Percentiles rank a stretch among this genome's conserved stretches.
Conservation (phyloP, 1,140 invertebrate genomes). For the Ceratina calcarata region DNA sequence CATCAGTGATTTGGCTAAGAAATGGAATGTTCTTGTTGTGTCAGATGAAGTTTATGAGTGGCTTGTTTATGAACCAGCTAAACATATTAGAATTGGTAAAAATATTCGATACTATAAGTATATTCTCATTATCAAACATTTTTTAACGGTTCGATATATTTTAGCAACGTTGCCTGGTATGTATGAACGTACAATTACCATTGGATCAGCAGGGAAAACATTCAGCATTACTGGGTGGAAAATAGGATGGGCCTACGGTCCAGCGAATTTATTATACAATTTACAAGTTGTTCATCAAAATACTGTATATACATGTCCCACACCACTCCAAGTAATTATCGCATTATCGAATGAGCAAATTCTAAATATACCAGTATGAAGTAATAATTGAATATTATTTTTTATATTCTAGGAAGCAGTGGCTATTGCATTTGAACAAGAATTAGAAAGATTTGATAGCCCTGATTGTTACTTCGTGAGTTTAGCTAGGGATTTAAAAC, state of each 20-base stretch:
- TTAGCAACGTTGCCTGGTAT: slow-evolving; percentile 95
- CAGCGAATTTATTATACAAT: slow-evolving; percentile 88
- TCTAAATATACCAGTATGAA: not conserved
- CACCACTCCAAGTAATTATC: slow-evolving; percentile 86
- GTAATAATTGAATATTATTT: slow-evolving; percentile 30
- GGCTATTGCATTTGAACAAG: slow-evolving; percentile 93
- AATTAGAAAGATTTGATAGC: slow-evolving; percentile 86
- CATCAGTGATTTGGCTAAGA: slow-evolving; percentile 94
- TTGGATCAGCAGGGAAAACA: slow-evolving; percentile 98
- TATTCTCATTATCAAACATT: slow-evolving; percentile 14
- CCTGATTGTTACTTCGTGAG: slow-evolving; percentile 93
- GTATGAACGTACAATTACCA: slow-evolving; percentile 98
- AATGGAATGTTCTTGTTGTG: slow-evolving; percentile 94
- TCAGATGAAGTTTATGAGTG: slow-evolving; percentile 99
- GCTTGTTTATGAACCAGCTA: slow-evolving; percentile 92
- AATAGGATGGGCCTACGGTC: slow-evolving; percentile 97
- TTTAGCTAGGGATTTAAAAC: slow-evolving; percentile 87
- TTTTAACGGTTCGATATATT: slow-evolving; percentile 42
- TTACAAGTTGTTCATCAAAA: slow-evolving; percentile 96
- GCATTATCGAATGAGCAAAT: not conserved
- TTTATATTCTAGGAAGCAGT: slow-evolving; percentile 89
- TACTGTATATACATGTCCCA: slow-evolving; percentile 93
- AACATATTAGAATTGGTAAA: slow-evolving; percentile 94
- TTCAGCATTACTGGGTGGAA: slow-evolving; percentile 99
- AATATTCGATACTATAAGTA: not conserved